Percentiles rank a stretch among this genome's conserved stretches.
phyloP scores from a whole-genome alignment of 2,888 invertebrate species.

The Callinectes sapidus region DNA sequence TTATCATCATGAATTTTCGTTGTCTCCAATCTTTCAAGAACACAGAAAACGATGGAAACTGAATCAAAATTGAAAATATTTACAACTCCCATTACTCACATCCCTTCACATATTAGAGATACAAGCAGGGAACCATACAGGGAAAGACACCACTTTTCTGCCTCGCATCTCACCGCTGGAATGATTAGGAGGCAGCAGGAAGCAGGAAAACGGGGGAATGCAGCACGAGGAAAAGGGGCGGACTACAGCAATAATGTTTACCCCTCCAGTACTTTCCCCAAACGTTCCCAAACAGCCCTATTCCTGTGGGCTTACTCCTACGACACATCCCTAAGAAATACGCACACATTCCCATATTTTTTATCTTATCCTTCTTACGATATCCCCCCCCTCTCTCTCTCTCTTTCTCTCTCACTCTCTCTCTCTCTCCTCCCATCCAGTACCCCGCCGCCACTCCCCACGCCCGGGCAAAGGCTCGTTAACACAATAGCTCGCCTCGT shows the following conservation, averaged over 20 bases:
- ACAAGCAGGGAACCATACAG: background rate
- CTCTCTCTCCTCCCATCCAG: constrained; percentile 15
- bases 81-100: background rate
- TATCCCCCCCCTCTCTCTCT: constrained; percentile 30
- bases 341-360: background rate
- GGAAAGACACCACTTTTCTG: constrained; percentile 8
- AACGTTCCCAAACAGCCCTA: constrained; percentile 4
- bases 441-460: background rate
- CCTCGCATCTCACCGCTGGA: background rate
- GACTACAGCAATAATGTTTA: background rate
- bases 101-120: background rate
- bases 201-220: background rate
- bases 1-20: no score
- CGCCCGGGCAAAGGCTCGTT: background rate
- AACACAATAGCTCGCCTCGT: background rate
- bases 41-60: background rate
- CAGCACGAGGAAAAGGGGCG: background rate
- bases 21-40: background rate
- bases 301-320: background rate
- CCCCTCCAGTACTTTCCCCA: background rate
- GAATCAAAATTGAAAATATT: background rate
- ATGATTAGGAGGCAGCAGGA: background rate
- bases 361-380: background rate
- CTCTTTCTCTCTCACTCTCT: constrained; percentile 38
- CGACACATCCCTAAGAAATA: background rate